Conservation (phyloP, 64 coral and sea anemone genomes). For the Montipora capricornis region DNA sequence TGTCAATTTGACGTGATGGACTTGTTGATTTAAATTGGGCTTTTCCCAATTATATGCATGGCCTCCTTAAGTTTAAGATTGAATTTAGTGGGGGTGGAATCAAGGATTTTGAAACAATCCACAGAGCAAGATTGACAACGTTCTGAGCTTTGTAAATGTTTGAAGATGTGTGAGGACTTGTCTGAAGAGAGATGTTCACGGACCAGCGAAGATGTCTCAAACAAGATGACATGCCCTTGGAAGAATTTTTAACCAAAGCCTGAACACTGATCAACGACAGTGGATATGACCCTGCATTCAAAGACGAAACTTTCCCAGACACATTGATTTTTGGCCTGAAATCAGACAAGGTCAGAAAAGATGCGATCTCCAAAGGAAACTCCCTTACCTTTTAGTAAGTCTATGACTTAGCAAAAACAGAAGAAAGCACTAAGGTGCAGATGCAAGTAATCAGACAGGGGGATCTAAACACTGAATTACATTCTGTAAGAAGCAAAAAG, state of each 20-base stretch:
- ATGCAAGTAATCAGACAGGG: neutral
- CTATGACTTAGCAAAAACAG: neutral
- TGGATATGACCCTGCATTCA: neutral
- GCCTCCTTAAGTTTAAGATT: no score
- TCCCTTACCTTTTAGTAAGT: neutral
- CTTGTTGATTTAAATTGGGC: no score
- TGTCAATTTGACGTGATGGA: no score
- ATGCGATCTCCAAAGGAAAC: neutral
- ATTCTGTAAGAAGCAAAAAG: neutral
- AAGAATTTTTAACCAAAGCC: conserved; percentile 43
- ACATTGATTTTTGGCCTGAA: neutral
- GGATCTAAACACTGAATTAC: no score
- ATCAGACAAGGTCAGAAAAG: neutral
- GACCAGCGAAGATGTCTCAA: conserved; percentile 35
- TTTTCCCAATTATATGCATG: no score
- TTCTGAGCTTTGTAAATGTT: no score
- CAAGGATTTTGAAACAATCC: no score
- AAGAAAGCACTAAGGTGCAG: neutral
- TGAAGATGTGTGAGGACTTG: no score
- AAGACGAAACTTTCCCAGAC: neutral
- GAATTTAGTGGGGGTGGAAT: no score
- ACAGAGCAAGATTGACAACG: no score
- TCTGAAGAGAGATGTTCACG: neutral
- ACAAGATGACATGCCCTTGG: neutral
- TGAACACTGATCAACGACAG: neutral